Percentiles rank a stretch among this genome's conserved stretches.
phyloP scores from a whole-genome alignment of 2,888 invertebrate species.

The Cotesia congregata region DNA sequence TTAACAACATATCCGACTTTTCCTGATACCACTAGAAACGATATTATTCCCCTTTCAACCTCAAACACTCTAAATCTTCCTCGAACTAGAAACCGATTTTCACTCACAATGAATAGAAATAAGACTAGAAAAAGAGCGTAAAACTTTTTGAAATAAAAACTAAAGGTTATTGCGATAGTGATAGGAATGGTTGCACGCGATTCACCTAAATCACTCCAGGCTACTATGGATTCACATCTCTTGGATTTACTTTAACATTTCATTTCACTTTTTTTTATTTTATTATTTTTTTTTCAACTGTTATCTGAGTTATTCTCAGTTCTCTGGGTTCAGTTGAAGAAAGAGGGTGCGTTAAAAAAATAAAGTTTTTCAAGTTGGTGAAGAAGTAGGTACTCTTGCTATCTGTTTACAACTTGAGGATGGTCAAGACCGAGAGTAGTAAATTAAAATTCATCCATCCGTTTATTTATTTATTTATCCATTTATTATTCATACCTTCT shows the following conservation, averaged over 20 bases:
- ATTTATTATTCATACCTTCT: background rate
- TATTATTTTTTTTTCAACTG: conserved; percentile 37
- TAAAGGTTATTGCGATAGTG: conserved; percentile 33
- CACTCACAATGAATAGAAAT: background rate
- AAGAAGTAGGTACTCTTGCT: background rate
- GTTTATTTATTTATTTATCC: background rate
- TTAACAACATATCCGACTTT: conserved; percentile 6
- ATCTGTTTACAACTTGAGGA: background rate
- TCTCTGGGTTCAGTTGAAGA: conserved; percentile 38
- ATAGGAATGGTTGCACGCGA: conserved; percentile 26
- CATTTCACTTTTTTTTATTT: too few relatives aligned
- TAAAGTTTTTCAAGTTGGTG: background rate
- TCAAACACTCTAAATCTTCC: conserved; percentile 29
- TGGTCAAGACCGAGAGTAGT: background rate
- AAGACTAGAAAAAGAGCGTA: conserved; percentile 2
- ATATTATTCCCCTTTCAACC: conserved; percentile 17
- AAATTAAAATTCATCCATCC: background rate
- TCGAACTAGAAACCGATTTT: background rate
- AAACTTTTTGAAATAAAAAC: background rate
- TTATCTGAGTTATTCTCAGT: conserved; percentile 46
- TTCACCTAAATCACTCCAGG: conserved; percentile 39
- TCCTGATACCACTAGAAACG: conserved; percentile 4
- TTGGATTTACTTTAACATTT: conserved; percentile 27
- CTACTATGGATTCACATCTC: conserved; percentile 29
- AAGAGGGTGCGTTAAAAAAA: conserved; percentile 33